Evolutionary conservation across 2,888 invertebrate genomes (phyloP).

Genomic region (Toxonevra muliebris): DNA sequence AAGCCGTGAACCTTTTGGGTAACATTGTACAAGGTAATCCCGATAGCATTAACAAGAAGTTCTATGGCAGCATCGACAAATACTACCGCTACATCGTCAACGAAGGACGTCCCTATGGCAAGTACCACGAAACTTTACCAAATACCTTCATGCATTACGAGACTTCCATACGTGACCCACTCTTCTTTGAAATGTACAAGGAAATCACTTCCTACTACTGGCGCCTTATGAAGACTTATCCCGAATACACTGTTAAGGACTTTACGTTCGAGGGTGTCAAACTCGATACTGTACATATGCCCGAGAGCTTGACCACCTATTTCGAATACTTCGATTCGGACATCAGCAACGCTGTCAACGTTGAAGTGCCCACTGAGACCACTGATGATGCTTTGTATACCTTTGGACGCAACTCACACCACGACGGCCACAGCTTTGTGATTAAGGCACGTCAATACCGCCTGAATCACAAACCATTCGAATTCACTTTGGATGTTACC

Average conservation of each 20-base stretch:
- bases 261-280: constrained; percentile 72
- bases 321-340: constrained; percentile 75
- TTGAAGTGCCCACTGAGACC: constrained; percentile 63
- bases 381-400: constrained; percentile 45
- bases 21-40: constrained; percentile 69
- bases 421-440: constrained; percentile 63
- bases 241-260: constrained; percentile 72
- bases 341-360: constrained; percentile 66
- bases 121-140: constrained; percentile 53
- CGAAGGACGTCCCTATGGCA: constrained; percentile 56
- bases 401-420: constrained; percentile 58
- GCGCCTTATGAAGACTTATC: constrained; percentile 70
- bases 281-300: constrained; percentile 70
- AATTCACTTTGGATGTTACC: constrained; percentile 68
- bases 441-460: constrained; percentile 71
- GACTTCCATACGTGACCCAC: constrained; percentile 77
- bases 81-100: constrained; percentile 69
- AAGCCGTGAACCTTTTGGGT: constrained; percentile 66
- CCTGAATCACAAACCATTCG: constrained; percentile 74
- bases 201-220: constrained; percentile 69
- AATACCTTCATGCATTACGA: constrained; percentile 71
- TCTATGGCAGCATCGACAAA: constrained; percentile 68
- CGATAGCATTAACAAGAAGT: constrained; percentile 67
- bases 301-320: constrained; percentile 74
- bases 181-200: constrained; percentile 76